Percentiles rank a stretch among this genome's conserved stretches.
Evolutionary conservation across 2,797 vertebrate genomes (phyloP).

Genomic region (Erethizon dorsatum): DNA sequence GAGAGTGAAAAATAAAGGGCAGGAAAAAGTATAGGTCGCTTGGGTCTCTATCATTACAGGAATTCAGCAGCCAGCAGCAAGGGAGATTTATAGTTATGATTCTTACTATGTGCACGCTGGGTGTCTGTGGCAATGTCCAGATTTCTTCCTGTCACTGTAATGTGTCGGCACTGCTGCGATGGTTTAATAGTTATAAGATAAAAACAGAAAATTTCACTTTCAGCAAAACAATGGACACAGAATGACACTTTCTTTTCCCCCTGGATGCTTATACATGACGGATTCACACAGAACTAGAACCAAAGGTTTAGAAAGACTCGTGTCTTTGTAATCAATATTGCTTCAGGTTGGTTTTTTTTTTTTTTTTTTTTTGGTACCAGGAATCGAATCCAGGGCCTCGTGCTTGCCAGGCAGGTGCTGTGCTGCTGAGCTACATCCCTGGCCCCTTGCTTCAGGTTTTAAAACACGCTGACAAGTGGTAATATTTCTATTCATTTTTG

Average conservation of each 20-base stretch:
- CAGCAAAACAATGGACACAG: not conserved
- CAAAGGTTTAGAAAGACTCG: not conserved
- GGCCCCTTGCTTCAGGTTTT: not conserved
- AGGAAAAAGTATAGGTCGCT: not conserved
- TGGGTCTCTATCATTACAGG: not conserved
- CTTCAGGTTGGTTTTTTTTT: too few relatives aligned
- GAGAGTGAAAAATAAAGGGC: not conserved
- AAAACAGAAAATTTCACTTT: not conserved
- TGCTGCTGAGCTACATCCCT: too few relatives aligned
- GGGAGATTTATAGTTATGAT: not conserved
- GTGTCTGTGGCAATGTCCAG: not conserved
- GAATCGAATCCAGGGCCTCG: too few relatives aligned
- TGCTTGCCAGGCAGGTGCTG: too few relatives aligned
- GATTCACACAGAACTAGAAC: not conserved
- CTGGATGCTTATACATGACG: not conserved
- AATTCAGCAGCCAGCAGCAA: not conserved
- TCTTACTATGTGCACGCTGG: not conserved
- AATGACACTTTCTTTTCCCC: not conserved
- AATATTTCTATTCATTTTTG: constrained; percentile 22
- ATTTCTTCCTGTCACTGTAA: not conserved
- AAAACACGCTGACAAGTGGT: not conserved
- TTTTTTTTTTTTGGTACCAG: too few relatives aligned
- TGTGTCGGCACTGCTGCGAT: not conserved
- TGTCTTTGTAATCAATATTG: not conserved
- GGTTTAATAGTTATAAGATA: not conserved